A percentile compares a stretch with the other conserved stretches of the same genome.
Evolutionary conservation across 64 coral and sea anemone species (phyloP).

Genomic region (Actinia tenebrosa): DNA sequence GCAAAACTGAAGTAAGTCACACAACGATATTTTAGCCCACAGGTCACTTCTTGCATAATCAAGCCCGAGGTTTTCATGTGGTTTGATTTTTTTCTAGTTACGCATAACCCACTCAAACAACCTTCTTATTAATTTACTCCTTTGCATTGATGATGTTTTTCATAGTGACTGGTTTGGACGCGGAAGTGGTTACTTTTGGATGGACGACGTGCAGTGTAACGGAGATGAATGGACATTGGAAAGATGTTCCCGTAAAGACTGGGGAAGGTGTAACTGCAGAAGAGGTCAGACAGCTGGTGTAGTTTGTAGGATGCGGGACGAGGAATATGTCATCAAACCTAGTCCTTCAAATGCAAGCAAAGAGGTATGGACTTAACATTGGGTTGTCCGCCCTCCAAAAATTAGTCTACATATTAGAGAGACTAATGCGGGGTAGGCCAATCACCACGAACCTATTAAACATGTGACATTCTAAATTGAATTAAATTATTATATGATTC

Average conservation of each 20-base stretch:
- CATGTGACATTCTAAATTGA: too few species aligned
- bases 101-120: too few species aligned
- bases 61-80: too few species aligned
- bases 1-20: too few species aligned
- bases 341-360: conserved; percentile 36
- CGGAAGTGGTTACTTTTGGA: conserved; percentile 55
- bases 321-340: conserved; percentile 36
- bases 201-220: conserved; percentile 62
- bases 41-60: too few species aligned
- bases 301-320: conserved; percentile 42
- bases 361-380: conserved; percentile 35
- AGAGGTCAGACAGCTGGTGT: conserved; percentile 48
- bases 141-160: not conserved
- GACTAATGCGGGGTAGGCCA: too few species aligned
- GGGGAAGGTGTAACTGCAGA: conserved; percentile 57
- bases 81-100: too few species aligned
- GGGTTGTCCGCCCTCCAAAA: not conserved
- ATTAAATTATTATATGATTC: too few species aligned
- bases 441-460: too few species aligned
- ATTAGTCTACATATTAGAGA: too few species aligned
- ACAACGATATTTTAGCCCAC: too few species aligned
- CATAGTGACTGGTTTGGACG: conserved; percentile 48
- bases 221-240: conserved; percentile 53
- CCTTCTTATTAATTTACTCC: too few species aligned
- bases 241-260: conserved; percentile 55